Conservation (phyloP, 1,140 invertebrate species). For the Rhynchophorus ferrugineus region DNA sequence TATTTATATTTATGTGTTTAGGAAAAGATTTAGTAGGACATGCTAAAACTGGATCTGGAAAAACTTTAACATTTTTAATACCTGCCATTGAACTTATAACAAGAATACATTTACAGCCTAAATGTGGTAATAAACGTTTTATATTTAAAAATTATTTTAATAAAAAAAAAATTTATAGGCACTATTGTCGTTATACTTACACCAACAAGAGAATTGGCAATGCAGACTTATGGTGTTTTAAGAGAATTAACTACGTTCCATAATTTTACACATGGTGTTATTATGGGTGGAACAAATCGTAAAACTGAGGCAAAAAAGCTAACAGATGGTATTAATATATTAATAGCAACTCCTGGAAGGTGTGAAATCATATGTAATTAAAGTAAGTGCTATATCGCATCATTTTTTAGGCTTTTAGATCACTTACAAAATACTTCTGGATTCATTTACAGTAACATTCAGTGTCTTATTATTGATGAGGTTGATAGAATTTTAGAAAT, state of each 20-base stretch:
- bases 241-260: conserved; percentile 90
- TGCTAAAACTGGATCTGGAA: conserved; percentile 95
- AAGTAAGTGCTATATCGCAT: too few relatives aligned
- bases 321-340: conserved; percentile 88
- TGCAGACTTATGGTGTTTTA: conserved; percentile 97
- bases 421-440: conserved; percentile 94
- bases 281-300: conserved; percentile 95
- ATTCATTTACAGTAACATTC: conserved; percentile 93
- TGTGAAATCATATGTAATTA: too few relatives aligned
- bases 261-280: conserved; percentile 72
- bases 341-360: conserved; percentile 97
- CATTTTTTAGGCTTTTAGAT: conserved; percentile 68
- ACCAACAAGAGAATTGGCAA: conserved; percentile 93
- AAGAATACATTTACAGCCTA: conserved; percentile 89
- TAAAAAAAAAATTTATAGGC: conserved; percentile 44
- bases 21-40: conserved; percentile 88
- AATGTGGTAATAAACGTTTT: conserved; percentile 71
- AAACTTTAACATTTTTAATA: conserved; percentile 96
- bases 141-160: not conserved
- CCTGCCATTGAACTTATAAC: conserved; percentile 92
- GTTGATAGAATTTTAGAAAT: conserved; percentile 97
- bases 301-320: conserved; percentile 91
- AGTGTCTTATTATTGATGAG: conserved; percentile 97
- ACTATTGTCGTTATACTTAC: conserved; percentile 95
- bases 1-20: conserved; percentile 1